These are phyloP conservation scores for Apotomis betuletana DNA, from an alignment of 2,888 invertebrate species.

Conservation along the genomic window DNA sequence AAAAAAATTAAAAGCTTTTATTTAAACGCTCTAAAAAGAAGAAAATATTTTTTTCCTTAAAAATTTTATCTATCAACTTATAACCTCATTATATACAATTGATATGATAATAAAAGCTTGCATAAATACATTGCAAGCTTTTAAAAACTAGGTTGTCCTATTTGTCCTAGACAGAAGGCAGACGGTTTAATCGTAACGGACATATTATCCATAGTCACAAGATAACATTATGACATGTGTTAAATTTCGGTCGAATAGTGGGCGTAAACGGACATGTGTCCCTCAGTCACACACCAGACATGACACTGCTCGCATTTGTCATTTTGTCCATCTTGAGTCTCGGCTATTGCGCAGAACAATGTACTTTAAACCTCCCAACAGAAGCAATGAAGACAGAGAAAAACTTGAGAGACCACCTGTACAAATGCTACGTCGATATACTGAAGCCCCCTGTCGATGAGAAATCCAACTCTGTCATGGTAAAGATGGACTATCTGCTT, in stretches of 20 bases:
- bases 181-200: too few species aligned
- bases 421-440: background rate
- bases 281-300: constrained; percentile 12
- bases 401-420: background rate
- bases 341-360: constrained; percentile 11
- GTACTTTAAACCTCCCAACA: background rate
- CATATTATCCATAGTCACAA: background rate
- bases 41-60: too few species aligned
- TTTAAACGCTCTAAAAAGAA: too few species aligned
- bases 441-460: constrained; percentile 11
- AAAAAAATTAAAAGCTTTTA: too few species aligned
- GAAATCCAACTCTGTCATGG: background rate
- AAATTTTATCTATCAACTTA: too few species aligned
- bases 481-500: constrained; percentile 18
- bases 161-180: too few species aligned
- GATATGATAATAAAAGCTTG: too few species aligned
- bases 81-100: too few species aligned
- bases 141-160: too few species aligned
- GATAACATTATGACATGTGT: background rate
- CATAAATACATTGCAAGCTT: too few species aligned
- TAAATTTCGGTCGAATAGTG: constrained; percentile 1
- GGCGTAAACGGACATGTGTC: background rate
- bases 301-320: constrained; percentile 6
- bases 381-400: constrained; percentile 11
- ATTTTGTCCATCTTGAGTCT: background rate